Percentiles rank a stretch among this genome's conserved stretches.
Conservation (phyloP, 2,888 invertebrate species). For the Augochlorella aurata region DNA sequence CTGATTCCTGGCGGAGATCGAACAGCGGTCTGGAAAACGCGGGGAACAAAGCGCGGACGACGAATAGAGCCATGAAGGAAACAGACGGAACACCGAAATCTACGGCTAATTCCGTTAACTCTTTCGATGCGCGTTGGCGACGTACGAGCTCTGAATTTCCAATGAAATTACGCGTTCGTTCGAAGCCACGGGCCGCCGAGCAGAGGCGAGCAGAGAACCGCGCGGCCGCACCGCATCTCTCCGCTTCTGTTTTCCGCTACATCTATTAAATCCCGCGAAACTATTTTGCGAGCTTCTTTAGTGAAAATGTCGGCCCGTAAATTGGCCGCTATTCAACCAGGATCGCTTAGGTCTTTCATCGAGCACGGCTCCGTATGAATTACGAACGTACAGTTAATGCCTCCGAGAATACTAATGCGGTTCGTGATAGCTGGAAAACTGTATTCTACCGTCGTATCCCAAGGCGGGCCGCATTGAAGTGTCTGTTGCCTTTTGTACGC, state of each 20-base stretch:
- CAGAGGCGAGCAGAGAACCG: no score
- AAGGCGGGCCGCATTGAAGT: constrained; percentile 11
- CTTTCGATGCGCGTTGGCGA: neutral
- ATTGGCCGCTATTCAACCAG: constrained; percentile 41
- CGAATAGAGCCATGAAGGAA: no score
- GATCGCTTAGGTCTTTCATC: constrained; percentile 44
- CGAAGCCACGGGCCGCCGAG: neutral
- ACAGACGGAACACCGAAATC: neutral
- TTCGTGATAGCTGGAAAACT: constrained; percentile 18
- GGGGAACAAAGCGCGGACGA: neutral
- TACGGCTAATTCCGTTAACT: constrained; percentile 27
- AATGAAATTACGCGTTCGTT: constrained; percentile 41
- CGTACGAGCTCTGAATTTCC: constrained; percentile 16
- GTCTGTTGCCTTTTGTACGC: constrained; percentile 6
- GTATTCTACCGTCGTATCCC: constrained; percentile 18
- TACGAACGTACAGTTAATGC: constrained; percentile 34
- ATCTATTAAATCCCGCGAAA: constrained; percentile 41
- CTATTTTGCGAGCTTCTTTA: constrained; percentile 35
- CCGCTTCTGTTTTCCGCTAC: constrained; percentile 17
- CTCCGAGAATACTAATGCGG: constrained; percentile 33
- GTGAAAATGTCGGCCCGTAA: constrained; percentile 17
- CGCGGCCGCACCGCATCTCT: neutral
- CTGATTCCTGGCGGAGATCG: neutral
- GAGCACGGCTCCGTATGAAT: constrained; percentile 32
- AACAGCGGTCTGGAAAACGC: neutral